A percentile compares a stretch with the other conserved stretches of the same genome.
Evolutionary conservation across 2,797 vertebrate genomes (phyloP).

Genomic region (Petrocephalus schoutedeni): DNA sequence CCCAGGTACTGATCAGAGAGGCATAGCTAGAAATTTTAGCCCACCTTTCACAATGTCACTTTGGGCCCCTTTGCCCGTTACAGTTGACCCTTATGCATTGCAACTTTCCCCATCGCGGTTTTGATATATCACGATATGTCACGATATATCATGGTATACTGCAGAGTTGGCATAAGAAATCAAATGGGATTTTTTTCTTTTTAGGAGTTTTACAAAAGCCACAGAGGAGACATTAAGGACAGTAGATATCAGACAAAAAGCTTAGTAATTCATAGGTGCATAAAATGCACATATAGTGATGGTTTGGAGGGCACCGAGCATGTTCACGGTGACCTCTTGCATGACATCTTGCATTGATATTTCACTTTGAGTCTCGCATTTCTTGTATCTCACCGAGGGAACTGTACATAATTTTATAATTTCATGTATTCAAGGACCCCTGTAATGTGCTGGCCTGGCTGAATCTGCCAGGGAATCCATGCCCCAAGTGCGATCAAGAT

Average conservation of each 20-base stretch:
- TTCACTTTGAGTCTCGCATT: background rate
- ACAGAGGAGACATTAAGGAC: background rate
- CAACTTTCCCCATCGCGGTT: background rate
- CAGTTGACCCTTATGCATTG: background rate
- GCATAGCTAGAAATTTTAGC: background rate
- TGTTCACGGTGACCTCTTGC: background rate
- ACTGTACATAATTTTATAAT: background rate
- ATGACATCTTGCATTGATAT: background rate
- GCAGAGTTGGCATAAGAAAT: background rate
- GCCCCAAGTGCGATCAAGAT: background rate
- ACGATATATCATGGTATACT: too few relatives aligned
- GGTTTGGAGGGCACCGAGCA: background rate
- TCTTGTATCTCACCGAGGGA: background rate
- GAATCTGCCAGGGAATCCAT: background rate
- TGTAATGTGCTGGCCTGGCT: background rate
- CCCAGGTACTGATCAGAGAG: background rate
- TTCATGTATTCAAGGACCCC: background rate
- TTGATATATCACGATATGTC: background rate
- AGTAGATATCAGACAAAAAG: background rate
- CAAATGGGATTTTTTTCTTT: background rate
- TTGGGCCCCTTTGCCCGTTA: background rate
- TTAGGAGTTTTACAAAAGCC: background rate
- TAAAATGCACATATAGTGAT: background rate
- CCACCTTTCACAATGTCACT: background rate
- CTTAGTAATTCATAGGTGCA: background rate